Conservation (phyloP, 2,888 invertebrate species). For the Adineta ricciae region DNA sequence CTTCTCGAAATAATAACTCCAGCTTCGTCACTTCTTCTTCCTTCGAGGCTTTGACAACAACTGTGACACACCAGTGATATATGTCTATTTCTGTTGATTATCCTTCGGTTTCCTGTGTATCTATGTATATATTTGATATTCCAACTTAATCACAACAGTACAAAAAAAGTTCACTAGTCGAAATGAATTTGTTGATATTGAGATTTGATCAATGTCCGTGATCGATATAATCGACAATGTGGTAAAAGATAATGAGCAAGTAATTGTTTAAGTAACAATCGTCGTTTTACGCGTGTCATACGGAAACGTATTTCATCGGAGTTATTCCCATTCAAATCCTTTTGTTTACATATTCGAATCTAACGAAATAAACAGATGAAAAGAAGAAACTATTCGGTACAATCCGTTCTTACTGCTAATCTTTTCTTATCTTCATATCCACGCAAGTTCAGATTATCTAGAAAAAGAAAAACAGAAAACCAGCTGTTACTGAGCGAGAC, state of each 20-base stretch:
- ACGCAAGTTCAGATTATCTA: not conserved
- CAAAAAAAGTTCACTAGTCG: not conserved
- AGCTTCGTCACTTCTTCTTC: not conserved
- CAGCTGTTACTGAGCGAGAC: not conserved
- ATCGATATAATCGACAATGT: not conserved
- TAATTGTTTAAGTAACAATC: not conserved
- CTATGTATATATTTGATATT: not conserved
- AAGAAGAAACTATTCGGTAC: no score
- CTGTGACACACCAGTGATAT: not conserved
- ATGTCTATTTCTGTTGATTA: not conserved
- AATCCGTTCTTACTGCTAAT: not conserved
- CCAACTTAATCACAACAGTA: not conserved
- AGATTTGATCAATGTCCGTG: not conserved
- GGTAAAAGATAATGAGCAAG: slow-evolving; percentile 19
- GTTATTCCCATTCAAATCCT: slow-evolving; percentile 13
- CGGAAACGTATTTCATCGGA: not conserved
- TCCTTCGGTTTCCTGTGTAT: not conserved
- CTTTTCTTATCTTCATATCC: slow-evolving; percentile 10
- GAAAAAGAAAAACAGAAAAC: not conserved
- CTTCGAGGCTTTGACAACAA: not conserved
- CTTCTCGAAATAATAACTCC: not conserved
- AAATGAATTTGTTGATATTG: not conserved
- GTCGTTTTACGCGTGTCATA: not conserved
- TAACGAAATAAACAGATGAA: not conserved
- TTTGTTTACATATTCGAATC: slow-evolving; percentile 21